Evolutionary conservation across 2,797 vertebrate genomes (phyloP).

Genomic region (Apogon talboti): DNA sequence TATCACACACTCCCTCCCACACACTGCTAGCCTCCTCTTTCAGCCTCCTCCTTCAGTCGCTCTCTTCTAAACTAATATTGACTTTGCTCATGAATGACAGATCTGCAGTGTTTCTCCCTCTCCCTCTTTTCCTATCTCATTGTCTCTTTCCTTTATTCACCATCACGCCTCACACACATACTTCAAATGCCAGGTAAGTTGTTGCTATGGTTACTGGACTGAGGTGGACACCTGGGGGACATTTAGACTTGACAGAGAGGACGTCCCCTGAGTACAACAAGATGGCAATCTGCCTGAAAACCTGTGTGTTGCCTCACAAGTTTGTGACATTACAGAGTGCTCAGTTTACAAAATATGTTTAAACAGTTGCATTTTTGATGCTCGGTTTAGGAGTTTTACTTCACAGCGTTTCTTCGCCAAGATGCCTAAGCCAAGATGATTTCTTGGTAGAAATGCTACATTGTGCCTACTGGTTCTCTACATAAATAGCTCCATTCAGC

Average conservation of each 20-base stretch:
- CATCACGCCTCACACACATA: constrained; percentile 65
- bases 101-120: constrained; percentile 49
- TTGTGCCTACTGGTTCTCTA: constrained; percentile 48
- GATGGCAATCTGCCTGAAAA: constrained; percentile 23
- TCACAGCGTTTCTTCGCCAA: constrained; percentile 27
- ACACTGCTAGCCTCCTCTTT: constrained; percentile 17
- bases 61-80: constrained; percentile 74
- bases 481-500: constrained; percentile 53
- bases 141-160: constrained; percentile 64
- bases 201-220: constrained; percentile 72
- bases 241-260: constrained; percentile 65
- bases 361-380: constrained; percentile 25
- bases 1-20: constrained; percentile 33
- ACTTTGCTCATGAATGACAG: constrained; percentile 69
- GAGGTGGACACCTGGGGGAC: constrained; percentile 67
- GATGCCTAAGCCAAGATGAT: constrained; percentile 36
- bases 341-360: constrained; percentile 36
- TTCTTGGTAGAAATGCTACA: constrained; percentile 27
- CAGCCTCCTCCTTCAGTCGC: constrained; percentile 41
- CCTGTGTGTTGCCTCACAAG: constrained; percentile 12
- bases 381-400: constrained; percentile 36
- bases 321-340: constrained; percentile 10
- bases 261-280: constrained; percentile 50
- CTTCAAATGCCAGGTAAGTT: constrained; percentile 73
- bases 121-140: constrained; percentile 50